Conservation (phyloP, 2,797 vertebrate species). For the Etheostoma perlongum region DNA sequence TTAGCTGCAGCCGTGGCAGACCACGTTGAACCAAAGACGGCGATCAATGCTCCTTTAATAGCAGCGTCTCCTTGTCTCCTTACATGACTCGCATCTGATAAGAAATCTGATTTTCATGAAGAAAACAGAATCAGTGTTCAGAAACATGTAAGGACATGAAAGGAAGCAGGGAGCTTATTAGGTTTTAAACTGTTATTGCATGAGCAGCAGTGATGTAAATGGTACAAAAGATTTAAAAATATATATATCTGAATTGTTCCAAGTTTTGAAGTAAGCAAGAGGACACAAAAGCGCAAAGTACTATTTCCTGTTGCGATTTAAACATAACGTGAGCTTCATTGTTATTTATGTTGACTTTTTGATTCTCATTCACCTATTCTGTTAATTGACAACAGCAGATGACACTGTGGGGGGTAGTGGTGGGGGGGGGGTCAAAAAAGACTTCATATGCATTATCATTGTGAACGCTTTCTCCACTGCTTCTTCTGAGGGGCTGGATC, state of each 20-base stretch:
- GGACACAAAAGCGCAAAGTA: constrained; percentile 13
- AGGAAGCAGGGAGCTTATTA: constrained; percentile 6
- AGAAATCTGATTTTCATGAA: constrained; percentile 8
- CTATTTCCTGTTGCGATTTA: constrained; percentile 11
- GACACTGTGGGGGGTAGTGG: neutral
- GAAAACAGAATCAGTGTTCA: constrained; percentile 7
- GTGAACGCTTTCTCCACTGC: constrained; percentile 46
- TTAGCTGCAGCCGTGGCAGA: constrained; percentile 27
- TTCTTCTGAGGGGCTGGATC: constrained; percentile 54
- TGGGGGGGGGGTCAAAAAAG: neutral
- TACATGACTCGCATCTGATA: constrained; percentile 30
- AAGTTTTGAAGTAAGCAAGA: constrained; percentile 13
- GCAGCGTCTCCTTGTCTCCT: constrained; percentile 25
- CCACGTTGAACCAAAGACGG: constrained; percentile 71
- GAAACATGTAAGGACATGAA: constrained; percentile 2
- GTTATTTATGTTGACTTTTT: constrained; percentile 26
- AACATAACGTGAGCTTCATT: neutral
- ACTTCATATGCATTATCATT: constrained; percentile 51
- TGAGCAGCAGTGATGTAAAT: constrained; percentile 35
- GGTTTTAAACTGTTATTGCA: constrained; percentile 26
- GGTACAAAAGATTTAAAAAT: constrained; percentile 20
- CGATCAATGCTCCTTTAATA: constrained; percentile 49
- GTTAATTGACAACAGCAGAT: constrained; percentile 24
- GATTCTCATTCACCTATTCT: constrained; percentile 5
- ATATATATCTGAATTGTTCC: neutral